Evolutionary conservation across 37 sponge, comb jelly and placozoan species (phyloP).

Genomic region (Hormiphora californensis): DNA sequence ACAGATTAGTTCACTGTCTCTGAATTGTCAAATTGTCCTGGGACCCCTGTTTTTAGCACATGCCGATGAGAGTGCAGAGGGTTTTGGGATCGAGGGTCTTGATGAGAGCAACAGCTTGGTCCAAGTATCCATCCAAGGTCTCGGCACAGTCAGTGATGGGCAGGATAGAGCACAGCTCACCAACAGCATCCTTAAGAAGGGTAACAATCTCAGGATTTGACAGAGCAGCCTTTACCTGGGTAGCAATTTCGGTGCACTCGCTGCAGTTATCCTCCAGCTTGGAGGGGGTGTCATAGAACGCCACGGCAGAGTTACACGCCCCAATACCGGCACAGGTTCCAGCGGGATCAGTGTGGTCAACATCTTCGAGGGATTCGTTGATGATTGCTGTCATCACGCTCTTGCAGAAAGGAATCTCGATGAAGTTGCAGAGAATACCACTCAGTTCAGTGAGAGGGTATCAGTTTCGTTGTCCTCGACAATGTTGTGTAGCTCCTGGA

Average conservation of each 20-base stretch:
- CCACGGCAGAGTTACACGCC: no score
- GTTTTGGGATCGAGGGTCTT: conserved; percentile 5
- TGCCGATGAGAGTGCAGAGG: not conserved
- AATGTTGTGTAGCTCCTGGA: conserved; percentile 30
- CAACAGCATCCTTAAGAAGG: not conserved
- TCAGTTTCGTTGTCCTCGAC: not conserved
- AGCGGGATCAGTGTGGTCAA: not conserved
- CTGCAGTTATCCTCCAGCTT: not conserved
- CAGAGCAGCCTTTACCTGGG: not conserved
- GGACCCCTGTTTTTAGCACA: conserved; percentile 16
- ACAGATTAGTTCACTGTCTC: no score
- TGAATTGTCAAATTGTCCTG: no score
- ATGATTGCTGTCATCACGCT: not conserved
- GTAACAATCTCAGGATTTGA: not conserved
- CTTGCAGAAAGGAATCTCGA: conserved; percentile 39
- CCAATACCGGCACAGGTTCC: not conserved
- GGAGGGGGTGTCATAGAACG: not conserved
- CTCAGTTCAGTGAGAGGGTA: not conserved
- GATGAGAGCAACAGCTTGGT: not conserved
- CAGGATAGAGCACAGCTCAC: not conserved
- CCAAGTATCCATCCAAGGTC: not conserved
- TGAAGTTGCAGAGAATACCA: not conserved
- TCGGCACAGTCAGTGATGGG: not conserved
- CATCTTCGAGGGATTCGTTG: not conserved
- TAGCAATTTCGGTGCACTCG: not conserved